Evolutionary conservation across 2,113 vertebrate genomes (phyloP).

Genomic region (Romanogobio albipinnatus): DNA sequence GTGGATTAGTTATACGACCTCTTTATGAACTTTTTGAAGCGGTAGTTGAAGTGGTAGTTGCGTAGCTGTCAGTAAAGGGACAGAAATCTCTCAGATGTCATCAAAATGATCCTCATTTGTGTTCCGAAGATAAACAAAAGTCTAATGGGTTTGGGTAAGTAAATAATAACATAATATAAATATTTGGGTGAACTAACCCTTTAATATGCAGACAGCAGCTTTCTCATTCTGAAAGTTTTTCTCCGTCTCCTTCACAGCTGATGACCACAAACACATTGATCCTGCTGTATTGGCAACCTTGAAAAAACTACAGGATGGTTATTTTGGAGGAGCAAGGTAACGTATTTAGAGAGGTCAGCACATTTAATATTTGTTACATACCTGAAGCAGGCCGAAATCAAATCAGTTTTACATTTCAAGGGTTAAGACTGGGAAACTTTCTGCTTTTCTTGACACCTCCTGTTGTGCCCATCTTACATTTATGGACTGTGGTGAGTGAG

Average conservation of each 20-base stretch:
- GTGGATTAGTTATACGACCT: too few relatives aligned
- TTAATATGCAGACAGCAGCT: not conserved
- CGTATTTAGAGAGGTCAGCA: not conserved
- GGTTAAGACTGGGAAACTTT: slow-evolving; percentile 91
- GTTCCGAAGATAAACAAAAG: too few relatives aligned
- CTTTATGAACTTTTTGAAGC: too few relatives aligned
- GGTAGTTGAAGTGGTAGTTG: too few relatives aligned
- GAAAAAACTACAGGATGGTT: slow-evolving; percentile 92
- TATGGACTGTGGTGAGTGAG: slow-evolving; percentile 89
- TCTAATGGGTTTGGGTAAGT: too few relatives aligned
- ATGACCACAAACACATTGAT: slow-evolving; percentile 81
- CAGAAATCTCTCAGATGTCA: too few relatives aligned
- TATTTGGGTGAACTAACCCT: too few relatives aligned
- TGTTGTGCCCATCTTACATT: slow-evolving; percentile 94
- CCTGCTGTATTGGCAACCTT: slow-evolving; percentile 84
- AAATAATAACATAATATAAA: too few relatives aligned
- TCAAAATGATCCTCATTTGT: too few relatives aligned
- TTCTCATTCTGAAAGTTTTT: not conserved
- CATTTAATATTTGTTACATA: not conserved
- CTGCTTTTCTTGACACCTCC: slow-evolving; percentile 92
- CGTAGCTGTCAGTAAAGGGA: too few relatives aligned
- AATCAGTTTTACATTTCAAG: slow-evolving; percentile 66
- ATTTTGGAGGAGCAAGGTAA: slow-evolving; percentile 93
- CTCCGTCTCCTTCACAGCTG: slow-evolving; percentile 74
- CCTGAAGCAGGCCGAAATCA: not conserved